Conservation (phyloP, 2,797 vertebrate genomes). For the Scyliorhinus canicula region DNA sequence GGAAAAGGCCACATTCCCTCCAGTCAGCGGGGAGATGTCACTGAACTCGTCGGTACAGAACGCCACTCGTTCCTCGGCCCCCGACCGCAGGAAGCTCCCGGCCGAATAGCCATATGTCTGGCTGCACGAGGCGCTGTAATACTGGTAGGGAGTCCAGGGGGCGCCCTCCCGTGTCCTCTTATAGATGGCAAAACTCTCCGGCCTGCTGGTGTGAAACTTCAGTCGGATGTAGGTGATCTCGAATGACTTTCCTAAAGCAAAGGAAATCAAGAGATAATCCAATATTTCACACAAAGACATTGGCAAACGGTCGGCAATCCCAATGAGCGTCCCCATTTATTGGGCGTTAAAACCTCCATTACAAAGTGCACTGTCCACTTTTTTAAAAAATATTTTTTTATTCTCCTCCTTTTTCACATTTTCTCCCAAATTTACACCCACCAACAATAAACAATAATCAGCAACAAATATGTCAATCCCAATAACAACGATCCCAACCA, state of each 20-base stretch:
- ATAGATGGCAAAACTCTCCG: constrained; percentile 90
- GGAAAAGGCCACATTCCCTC: constrained; percentile 90
- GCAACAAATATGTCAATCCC: too few species aligned
- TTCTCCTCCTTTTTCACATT: too few species aligned
- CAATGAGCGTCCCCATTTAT: neutral
- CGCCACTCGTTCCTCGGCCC: constrained; percentile 73
- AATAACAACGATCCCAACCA: too few species aligned
- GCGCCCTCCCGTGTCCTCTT: constrained; percentile 59
- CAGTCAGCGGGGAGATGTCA: constrained; percentile 85
- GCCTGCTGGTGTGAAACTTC: constrained; percentile 90
- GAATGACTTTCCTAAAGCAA: constrained; percentile 75
- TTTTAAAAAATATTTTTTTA: too few species aligned
- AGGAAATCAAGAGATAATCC: neutral
- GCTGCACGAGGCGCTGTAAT: constrained; percentile 79
- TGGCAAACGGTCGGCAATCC: neutral
- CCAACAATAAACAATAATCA: too few species aligned
- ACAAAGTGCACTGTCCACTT: too few species aligned
- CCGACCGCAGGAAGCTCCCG: constrained; percentile 63
- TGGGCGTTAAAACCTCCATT: neutral
- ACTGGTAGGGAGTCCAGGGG: constrained; percentile 86
- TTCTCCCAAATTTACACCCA: too few species aligned
- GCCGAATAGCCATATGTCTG: constrained; percentile 64
- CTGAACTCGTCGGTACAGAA: constrained; percentile 88
- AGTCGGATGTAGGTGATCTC: constrained; percentile 87
- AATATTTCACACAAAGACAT: neutral